Base-by-base conservation (phyloP, 2,888 invertebrate genomes). In the Microctonus brassicae region DNA sequence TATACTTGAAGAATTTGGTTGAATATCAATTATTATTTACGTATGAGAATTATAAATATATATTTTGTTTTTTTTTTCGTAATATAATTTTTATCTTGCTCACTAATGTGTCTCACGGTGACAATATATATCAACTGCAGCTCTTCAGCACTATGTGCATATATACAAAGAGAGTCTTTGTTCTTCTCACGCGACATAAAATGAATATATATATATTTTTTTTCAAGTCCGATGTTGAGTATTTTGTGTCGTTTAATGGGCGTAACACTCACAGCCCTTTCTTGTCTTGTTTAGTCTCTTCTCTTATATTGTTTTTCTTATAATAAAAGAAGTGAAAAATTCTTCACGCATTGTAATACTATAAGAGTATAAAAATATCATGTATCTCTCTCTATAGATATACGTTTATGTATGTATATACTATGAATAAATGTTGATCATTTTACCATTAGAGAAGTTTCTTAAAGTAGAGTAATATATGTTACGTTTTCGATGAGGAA, bases 161-260 rank as follows among this genome's bases (percentile, higher is more conserved):
- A 39, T 39, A 47, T 47, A 47, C 47, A 47, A 17, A 17, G 47
- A 3, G n/a, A 47, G 17, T 47, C 47, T 47, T 47, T 47, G 47
- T 47, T 47, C 47, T 47, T 17, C 47, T 17, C 7, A 47, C 17
- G 47, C 47, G 47, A 47, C 47, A 47, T 17, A 47, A 47, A 47
- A 17, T 7, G 17, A 47, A 47, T 47, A 47, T n/a, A n/a, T n/a
- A n/a, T n/a, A n/a, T n/a, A n/a, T n/a, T n/a, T n/a, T n/a, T 47
- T 47, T 47, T 47, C 47, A 47, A 47, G 47, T 47, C 47, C 17
- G 20, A 47, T 17, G 47, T 20, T 47, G 47, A 9, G 47, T 47
- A 47, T 47, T 47, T 47, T 7, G 47, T 47, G 47, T 47, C 47
- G 47, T 47, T 47, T 47, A 47, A 47, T 47, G 47, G 47, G 47